phyloP scores from a whole-genome alignment of 2,888 invertebrate species.

The Drosophila subquinaria region DNA sequence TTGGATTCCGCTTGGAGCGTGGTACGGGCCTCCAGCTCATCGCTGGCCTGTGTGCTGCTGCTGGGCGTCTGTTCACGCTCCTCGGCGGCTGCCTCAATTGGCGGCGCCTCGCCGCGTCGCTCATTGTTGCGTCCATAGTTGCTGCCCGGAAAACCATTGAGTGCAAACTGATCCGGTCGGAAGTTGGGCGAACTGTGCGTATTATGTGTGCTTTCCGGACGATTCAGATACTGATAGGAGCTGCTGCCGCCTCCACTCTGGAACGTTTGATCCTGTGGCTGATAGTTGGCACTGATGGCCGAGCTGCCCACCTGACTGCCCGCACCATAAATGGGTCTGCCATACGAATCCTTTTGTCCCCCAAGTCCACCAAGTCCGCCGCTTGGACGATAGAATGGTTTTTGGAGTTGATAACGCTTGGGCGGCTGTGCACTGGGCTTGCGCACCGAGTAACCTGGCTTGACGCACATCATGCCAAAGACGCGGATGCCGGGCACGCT shows the following conservation, averaged over 20 bases:
- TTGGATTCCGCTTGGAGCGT: slow-evolving; percentile 64
- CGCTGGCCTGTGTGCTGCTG: slow-evolving; percentile 76
- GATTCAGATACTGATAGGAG: slow-evolving; percentile 84
- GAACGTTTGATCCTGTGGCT: slow-evolving; percentile 81
- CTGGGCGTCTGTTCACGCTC: slow-evolving; percentile 51
- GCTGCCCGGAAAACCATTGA: slow-evolving; percentile 82
- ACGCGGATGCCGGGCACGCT: slow-evolving; percentile 97
- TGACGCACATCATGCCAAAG: slow-evolving; percentile 97
- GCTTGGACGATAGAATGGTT: slow-evolving; percentile 83
- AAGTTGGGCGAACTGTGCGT: slow-evolving; percentile 76
- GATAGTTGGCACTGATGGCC: slow-evolving; percentile 78
- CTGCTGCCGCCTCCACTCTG: slow-evolving; percentile 70
- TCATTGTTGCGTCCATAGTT: slow-evolving; percentile 85
- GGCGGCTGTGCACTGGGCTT: slow-evolving; percentile 84
- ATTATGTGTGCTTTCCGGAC: slow-evolving; percentile 82
- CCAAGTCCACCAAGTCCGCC: slow-evolving; percentile 36
- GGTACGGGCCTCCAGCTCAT: slow-evolving; percentile 69
- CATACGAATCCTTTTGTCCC: slow-evolving; percentile 72
- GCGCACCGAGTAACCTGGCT: slow-evolving; percentile 86
- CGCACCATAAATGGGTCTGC: slow-evolving; percentile 68
- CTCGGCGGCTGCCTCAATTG: slow-evolving; percentile 80
- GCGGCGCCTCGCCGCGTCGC: slow-evolving; percentile 82
- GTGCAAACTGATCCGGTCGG: slow-evolving; percentile 80
- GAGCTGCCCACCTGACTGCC: slow-evolving; percentile 56
- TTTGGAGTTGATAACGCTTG: slow-evolving; percentile 84